Percentiles rank a stretch among this genome's conserved stretches.
These are phyloP conservation scores for Aegithalos caudatus DNA, from an alignment of 2,113 vertebrate genomes.

Conservation along the genomic window DNA sequence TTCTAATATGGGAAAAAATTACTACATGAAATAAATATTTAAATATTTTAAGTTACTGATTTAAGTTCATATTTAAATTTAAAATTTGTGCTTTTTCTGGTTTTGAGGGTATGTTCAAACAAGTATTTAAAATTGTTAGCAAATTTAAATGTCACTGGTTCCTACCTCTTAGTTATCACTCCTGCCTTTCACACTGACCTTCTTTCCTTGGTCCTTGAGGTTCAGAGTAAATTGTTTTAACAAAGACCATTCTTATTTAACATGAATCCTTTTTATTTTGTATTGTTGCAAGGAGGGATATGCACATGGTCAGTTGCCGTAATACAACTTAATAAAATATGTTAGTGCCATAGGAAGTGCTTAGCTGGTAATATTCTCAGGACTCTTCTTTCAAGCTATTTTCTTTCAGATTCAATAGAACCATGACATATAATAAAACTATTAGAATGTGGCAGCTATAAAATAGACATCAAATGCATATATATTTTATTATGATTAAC, in stretches of 20 bases:
- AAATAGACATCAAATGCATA: neutral
- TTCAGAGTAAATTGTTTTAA: neutral
- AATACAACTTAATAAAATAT: neutral
- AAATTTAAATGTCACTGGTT: neutral
- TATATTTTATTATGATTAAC: neutral
- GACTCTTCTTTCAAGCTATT: conserved; percentile 4
- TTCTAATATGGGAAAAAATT: neutral
- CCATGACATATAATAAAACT: neutral
- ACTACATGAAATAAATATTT: neutral
- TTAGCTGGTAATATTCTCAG: neutral
- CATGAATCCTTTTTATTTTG: neutral
- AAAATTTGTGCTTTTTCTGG: neutral
- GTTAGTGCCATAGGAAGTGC: neutral
- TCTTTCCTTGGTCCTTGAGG: neutral
- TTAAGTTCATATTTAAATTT: neutral
- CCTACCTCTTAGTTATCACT: neutral
- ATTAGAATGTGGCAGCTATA: neutral
- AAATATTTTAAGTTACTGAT: neutral
- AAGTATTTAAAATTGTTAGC: neutral
- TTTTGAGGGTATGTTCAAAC: neutral
- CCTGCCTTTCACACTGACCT: neutral
- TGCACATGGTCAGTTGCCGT: neutral
- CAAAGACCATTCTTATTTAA: neutral
- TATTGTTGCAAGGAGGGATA: neutral
- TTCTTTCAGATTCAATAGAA: conserved; percentile 4